phyloP scores from a whole-genome alignment of 2,888 invertebrate species.

The Aleiodes leptofemur region DNA sequence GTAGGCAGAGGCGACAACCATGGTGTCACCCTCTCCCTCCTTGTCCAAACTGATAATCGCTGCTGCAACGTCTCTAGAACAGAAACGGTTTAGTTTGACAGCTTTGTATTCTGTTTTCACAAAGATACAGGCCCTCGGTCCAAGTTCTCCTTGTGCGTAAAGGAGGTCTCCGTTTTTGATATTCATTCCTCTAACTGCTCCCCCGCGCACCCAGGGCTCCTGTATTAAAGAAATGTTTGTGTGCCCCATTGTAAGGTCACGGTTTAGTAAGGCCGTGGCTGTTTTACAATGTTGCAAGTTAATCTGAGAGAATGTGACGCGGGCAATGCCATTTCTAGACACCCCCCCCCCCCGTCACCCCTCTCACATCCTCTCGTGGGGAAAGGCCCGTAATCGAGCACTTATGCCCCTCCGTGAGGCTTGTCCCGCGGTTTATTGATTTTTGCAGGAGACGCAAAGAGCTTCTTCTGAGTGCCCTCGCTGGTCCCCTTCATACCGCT shows the following conservation, averaged over 20 bases:
- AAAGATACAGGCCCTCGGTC: slow-evolving; percentile 41
- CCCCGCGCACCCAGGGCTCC: slow-evolving; percentile 44
- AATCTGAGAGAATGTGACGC: slow-evolving; percentile 36
- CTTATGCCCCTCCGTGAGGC: no score
- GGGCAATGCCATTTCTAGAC: no score
- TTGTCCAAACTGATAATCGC: neutral
- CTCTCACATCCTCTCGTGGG: no score
- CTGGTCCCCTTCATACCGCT: no score
- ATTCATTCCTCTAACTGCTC: slow-evolving; percentile 19
- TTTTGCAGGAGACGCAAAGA: no score
- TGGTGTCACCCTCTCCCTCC: neutral
- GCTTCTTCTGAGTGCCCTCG: no score
- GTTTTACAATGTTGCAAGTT: slow-evolving; percentile 49
- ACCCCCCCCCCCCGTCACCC: no score
- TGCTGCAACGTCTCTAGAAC: slow-evolving; percentile 35
- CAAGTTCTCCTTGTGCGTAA: neutral
- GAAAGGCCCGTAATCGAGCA: no score
- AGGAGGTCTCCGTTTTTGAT: neutral
- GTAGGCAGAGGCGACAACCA: slow-evolving; percentile 24
- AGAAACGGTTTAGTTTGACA: slow-evolving; percentile 33
- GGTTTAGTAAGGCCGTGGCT: slow-evolving; percentile 40
- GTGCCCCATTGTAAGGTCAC: slow-evolving; percentile 39
- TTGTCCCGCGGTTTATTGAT: no score
- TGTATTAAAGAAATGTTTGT: slow-evolving; percentile 43
- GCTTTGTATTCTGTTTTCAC: slow-evolving; percentile 14